Evolutionary conservation across 2,888 invertebrate genomes (phyloP).

Genomic region (Drymonia ruficornis): DNA sequence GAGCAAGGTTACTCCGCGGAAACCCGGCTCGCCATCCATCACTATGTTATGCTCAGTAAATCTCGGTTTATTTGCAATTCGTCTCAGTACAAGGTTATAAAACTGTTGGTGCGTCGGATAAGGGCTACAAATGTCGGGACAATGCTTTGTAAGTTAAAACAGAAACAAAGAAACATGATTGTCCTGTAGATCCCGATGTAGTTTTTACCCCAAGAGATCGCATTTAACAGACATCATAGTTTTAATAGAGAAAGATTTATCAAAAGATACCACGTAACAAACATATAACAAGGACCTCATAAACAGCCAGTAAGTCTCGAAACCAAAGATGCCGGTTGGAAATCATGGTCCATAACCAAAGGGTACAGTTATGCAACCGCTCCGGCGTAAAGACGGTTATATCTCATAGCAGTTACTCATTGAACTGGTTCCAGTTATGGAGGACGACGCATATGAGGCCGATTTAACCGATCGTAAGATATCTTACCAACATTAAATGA

Average conservation of each 20-base stretch:
- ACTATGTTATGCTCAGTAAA: slow-evolving; percentile 25
- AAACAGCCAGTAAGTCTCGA: not conserved
- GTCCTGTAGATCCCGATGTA: no score
- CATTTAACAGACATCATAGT: no score
- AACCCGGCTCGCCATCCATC: slow-evolving; percentile 15
- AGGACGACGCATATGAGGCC: no score
- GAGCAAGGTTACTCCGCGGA: slow-evolving; percentile 27
- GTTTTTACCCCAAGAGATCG: no score
- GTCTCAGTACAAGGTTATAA: slow-evolving; percentile 12
- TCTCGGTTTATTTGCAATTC: slow-evolving; percentile 21
- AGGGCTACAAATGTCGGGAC: not conserved
- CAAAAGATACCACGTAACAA: no score
- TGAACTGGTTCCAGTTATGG: not conserved
- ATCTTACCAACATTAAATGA: no score
- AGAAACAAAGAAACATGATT: no score
- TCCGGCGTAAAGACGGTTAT: not conserved
- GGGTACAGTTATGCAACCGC: slow-evolving; percentile 2
- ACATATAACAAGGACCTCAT: not conserved
- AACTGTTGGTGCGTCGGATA: not conserved
- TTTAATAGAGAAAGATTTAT: no score
- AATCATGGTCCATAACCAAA: not conserved
- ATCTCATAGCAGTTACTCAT: not conserved
- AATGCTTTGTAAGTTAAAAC: no score
- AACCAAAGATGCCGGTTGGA: not conserved
- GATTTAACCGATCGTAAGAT: slow-evolving; percentile 1